phyloP scores from a whole-genome alignment of 2,797 vertebrate genomes.

The Lepilemur ruficaudatus region DNA sequence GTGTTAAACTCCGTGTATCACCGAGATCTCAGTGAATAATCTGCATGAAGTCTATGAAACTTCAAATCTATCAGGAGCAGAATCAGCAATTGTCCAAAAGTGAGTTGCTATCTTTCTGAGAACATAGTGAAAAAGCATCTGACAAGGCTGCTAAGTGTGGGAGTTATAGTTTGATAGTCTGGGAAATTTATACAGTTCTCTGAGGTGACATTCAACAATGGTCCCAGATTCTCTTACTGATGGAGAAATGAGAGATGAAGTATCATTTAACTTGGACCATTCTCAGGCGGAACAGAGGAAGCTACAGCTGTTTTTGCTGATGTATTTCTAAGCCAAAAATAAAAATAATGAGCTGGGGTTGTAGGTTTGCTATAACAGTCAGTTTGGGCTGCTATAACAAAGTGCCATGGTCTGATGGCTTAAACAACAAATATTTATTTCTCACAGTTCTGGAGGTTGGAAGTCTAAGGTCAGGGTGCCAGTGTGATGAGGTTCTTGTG shows the following conservation, averaged over 20 bases:
- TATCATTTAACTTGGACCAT: background rate
- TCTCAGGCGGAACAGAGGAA: background rate
- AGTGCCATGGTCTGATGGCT: background rate
- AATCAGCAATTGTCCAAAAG: background rate
- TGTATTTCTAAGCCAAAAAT: background rate
- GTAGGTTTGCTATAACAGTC: background rate
- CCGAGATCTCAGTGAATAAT: background rate
- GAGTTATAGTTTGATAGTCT: background rate
- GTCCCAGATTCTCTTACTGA: background rate
- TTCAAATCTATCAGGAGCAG: background rate
- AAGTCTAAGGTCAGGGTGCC: background rate
- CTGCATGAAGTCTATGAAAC: background rate
- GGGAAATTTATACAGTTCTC: background rate
- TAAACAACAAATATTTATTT: background rate
- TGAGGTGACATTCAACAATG: background rate
- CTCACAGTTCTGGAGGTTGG: background rate
- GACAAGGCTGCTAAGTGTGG: background rate
- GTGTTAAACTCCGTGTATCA: background rate
- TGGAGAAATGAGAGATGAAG: background rate
- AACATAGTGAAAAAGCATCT: background rate
- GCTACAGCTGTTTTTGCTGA: background rate
- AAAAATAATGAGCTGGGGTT: background rate
- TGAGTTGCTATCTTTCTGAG: constrained; percentile 9
- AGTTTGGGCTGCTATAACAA: background rate
- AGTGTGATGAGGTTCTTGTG: background rate